Base-by-base conservation (phyloP, 2,113 vertebrate species). In the Xiphophorus couchianus region DNA sequence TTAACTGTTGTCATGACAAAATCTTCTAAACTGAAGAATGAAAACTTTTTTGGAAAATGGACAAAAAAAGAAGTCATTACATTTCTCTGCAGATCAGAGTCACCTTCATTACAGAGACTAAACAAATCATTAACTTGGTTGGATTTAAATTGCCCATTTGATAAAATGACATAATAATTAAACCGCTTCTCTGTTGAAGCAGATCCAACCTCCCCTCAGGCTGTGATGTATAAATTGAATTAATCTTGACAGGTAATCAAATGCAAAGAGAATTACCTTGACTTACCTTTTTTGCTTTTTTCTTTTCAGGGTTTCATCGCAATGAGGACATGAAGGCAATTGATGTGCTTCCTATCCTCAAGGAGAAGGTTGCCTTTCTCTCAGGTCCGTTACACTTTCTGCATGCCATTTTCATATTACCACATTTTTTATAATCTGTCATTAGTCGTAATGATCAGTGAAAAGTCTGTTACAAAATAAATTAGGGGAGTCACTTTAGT, bases 321-420 rank as follows among this genome's bases (percentile, higher is more conserved):
- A 98, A 98, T 92, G 98, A 99, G 93, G 97, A 97, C 81, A 96
- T 98, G 96, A 99, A 98, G 92, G 98, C 98, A 77, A 96, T 98
- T 86, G 98, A 99, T 90, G 97, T 99, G 74, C 93, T 99, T 85
- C 98, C 98, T 80, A 96, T 98, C 91, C 95, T 99, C 90, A 99
- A 98, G 88, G 98, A 99, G 90, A 99, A 99, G 91, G 96, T 99
- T 69, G 98, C 97, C 66, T 99, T 97, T 84, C 95, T 99, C 90
- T 99, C 98, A 95, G 98, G 98, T 99, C 51, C 78, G 86, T 44
- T 17, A 61, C 4, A 25, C 1, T 48, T 30, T 29, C 44, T 39
- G 9, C 5, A 35, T 27, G 28, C 58, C 27, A 10, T 1, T 64
- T n/a, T 63, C 61, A 29, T 51, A 19, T 31, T 73, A 4, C 8